Percentiles rank a stretch among this genome's conserved stretches.
Conservation (phyloP, 2,113 vertebrate species). For the Uria lomvia region DNA sequence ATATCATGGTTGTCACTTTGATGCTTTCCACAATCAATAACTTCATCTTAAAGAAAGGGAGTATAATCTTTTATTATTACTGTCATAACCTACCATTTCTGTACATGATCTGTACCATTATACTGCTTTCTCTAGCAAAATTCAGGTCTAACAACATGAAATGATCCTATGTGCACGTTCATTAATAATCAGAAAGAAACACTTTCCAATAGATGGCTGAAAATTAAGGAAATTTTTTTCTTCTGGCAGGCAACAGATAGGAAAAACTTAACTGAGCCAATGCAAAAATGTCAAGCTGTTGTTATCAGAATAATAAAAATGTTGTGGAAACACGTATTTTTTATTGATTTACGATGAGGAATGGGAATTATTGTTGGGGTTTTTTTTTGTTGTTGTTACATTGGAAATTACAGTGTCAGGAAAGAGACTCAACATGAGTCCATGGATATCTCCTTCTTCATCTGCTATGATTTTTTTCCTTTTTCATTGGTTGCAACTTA, state of each 20-base stretch:
- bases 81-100: neutral
- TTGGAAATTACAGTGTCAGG: neutral
- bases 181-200: slow-evolving; percentile 19
- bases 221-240: slow-evolving; percentile 1
- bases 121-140: neutral
- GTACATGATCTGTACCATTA: neutral
- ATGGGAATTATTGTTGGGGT: neutral
- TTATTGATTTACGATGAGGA: slow-evolving; percentile 29
- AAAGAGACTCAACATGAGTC: neutral
- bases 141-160: neutral
- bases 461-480: neutral
- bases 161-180: neutral
- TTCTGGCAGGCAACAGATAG: slow-evolving; percentile 39
- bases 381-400: neutral
- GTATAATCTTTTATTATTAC: neutral
- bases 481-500: neutral
- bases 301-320: slow-evolving; percentile 63
- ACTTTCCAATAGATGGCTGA: neutral
- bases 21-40: neutral
- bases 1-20: neutral
- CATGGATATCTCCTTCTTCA: neutral
- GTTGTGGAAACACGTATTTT: neutral
- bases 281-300: slow-evolving; percentile 48
- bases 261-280: slow-evolving; percentile 54
- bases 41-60: neutral